Base-by-base conservation (phyloP, 2,113 vertebrate species). In the Odontesthes bonariensis region DNA sequence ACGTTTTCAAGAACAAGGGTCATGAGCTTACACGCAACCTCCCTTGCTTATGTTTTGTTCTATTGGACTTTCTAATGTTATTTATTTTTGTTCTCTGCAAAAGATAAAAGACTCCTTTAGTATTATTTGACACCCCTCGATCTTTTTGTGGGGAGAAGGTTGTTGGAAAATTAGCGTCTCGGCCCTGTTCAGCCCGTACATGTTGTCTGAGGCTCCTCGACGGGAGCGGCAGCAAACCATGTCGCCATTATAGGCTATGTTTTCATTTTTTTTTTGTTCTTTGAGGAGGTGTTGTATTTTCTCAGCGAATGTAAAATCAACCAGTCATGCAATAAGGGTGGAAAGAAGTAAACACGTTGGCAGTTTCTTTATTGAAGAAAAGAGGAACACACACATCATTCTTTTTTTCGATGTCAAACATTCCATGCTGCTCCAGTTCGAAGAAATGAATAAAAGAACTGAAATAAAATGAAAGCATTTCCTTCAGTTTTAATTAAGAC, bases 381-480 rank as follows among this genome's bases (percentile, higher is more conserved):
- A 86, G 59, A 68, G 54, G 84, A 85, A 85, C 71, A 81, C 54
- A 70, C 68, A 93, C 80, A 84, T 66, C 16, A 31, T 91, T 89
- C 92, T 94, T 94, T 93, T 94, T 95, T 94, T 93, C 87, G 92
- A 92, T 96, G 93, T 95, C 94, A 95, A 94, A 95, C 96, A 97
- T 97, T 98, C 96, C 96, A 96, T 97, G 96, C 96, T 97, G 96
- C 96, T 97, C 95, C 95, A 92, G 88, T 95, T 96, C 90, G 94
- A 94, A 90, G 84, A 93, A 93, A 94, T 89, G 91, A 94, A 95
- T 91, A 94, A 95, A 95, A 94, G 90, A 95, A 84, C 72, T 92
- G 79, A 93, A 90, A 91, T 86, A 86, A 83, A 84, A 79, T 53
- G 65, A 71, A 58, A 85, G 64, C 46, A 82, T 27, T 88, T 64